Percentiles rank a stretch among this genome's conserved stretches.
phyloP scores from a whole-genome alignment of 2,113 vertebrate genomes.

The Psettodes erumei region DNA sequence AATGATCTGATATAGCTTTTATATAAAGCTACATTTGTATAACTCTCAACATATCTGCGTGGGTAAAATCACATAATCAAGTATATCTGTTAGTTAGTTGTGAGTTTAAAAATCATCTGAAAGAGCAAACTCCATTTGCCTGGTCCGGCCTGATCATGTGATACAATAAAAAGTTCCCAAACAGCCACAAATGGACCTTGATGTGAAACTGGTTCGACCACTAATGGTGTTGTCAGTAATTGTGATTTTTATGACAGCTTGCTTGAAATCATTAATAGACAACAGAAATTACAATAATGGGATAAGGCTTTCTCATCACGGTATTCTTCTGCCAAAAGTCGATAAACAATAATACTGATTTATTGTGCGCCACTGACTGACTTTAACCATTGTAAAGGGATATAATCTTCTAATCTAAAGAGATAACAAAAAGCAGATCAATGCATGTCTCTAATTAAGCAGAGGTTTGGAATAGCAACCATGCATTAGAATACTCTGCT shows the following conservation, averaged over 20 bases:
- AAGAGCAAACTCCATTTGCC: neutral
- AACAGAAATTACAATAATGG: neutral
- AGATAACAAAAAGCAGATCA: neutral
- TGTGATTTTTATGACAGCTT: neutral
- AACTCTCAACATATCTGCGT: too few relatives aligned
- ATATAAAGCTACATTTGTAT: too few relatives aligned
- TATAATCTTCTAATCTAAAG: neutral
- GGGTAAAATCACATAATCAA: neutral
- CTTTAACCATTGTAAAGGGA: neutral
- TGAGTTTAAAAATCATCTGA: neutral
- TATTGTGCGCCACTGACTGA: neutral
- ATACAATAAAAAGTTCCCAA: neutral
- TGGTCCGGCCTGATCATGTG: neutral
- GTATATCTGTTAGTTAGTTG: neutral
- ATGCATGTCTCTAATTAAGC: neutral
- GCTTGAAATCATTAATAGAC: neutral
- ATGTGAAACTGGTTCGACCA: neutral
- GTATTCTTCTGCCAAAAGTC: neutral
- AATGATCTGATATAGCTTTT: too few relatives aligned
- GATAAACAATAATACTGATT: neutral
- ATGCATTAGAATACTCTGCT: slow-evolving; percentile 5
- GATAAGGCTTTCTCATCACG: neutral
- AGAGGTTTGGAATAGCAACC: neutral
- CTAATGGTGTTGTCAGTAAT: neutral
- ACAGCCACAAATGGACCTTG: neutral